Conservation (phyloP, 2,888 invertebrate species). For the Dioctria linearis region DNA sequence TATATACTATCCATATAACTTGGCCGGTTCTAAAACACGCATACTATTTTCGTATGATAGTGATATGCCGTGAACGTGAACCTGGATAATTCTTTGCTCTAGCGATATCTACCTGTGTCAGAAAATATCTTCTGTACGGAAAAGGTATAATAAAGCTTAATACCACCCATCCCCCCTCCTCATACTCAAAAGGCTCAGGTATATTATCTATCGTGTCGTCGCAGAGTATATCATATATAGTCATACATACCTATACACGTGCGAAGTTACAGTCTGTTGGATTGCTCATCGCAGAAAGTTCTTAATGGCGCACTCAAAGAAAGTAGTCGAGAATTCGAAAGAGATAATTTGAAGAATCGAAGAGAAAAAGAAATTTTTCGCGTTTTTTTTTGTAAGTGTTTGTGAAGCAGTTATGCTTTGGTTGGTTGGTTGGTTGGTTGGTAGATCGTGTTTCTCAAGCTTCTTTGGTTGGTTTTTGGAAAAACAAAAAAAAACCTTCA, state of each 20-base stretch:
- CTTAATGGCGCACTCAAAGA: slow-evolving; percentile 45
- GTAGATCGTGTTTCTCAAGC: no score
- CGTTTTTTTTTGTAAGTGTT: no score
- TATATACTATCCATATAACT: no score
- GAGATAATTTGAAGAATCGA: slow-evolving; percentile 41
- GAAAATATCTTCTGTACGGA: slow-evolving; percentile 13
- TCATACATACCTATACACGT: neutral
- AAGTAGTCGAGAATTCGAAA: slow-evolving; percentile 25
- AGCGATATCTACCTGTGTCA: neutral
- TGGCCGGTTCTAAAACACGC: slow-evolving; percentile 35
- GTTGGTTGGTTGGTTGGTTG: no score
- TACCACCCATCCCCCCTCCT: slow-evolving; percentile 14
- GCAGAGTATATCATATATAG: no score
- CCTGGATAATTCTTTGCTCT: slow-evolving; percentile 6
- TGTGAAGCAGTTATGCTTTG: no score
- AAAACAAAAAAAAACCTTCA: no score
- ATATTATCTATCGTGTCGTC: no score
- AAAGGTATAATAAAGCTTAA: slow-evolving; percentile 10
- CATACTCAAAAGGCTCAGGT: slow-evolving; percentile 16
- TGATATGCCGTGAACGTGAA: neutral
- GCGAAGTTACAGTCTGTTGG: slow-evolving; percentile 31
- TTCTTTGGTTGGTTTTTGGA: no score
- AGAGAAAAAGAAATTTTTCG: slow-evolving; percentile 37
- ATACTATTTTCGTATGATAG: neutral
- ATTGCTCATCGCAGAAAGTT: slow-evolving; percentile 46